Conservation (phyloP, 1,140 invertebrate genomes). For the Penaeus chinensis region DNA sequence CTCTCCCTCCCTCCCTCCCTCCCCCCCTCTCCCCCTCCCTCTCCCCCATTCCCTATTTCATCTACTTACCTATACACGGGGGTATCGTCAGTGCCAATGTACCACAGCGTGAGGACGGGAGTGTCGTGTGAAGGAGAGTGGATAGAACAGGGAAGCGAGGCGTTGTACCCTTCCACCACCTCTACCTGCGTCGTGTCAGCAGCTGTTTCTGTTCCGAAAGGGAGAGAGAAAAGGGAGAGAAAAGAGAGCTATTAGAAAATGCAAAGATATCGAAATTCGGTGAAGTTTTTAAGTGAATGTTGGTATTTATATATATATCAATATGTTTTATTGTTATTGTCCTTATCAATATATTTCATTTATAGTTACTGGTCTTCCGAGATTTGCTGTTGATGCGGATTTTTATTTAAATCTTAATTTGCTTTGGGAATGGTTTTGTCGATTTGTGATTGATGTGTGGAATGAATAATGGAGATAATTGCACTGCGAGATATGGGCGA, state of each 20-base stretch:
- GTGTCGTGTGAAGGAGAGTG: constrained; percentile 39
- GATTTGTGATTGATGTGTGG: too few relatives aligned
- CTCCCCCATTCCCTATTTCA: not conserved
- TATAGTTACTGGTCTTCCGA: too few relatives aligned
- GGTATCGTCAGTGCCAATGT: constrained; percentile 54
- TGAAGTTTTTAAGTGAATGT: not conserved
- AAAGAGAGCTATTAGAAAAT: not conserved
- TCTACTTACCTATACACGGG: constrained; percentile 58
- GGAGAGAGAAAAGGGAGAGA: not conserved
- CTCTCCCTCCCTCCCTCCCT: too few relatives aligned
- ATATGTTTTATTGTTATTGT: not conserved
- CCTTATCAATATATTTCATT: too few relatives aligned
- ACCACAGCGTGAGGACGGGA: constrained; percentile 58
- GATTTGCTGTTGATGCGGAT: too few relatives aligned
- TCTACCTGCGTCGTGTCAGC: constrained; percentile 56
- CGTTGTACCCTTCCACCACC: constrained; percentile 58
- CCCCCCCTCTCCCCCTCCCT: not conserved
- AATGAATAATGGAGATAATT: too few relatives aligned
- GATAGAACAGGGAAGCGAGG: constrained; percentile 56
- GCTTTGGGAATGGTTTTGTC: too few relatives aligned
- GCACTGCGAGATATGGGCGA: too few relatives aligned
- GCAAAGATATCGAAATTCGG: not conserved
- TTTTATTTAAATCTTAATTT: too few relatives aligned
- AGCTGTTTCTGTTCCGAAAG: constrained; percentile 34
- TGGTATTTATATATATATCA: not conserved